phyloP scores from a whole-genome alignment of 2,888 invertebrate genomes.

The Margaritifera margaritifera region DNA sequence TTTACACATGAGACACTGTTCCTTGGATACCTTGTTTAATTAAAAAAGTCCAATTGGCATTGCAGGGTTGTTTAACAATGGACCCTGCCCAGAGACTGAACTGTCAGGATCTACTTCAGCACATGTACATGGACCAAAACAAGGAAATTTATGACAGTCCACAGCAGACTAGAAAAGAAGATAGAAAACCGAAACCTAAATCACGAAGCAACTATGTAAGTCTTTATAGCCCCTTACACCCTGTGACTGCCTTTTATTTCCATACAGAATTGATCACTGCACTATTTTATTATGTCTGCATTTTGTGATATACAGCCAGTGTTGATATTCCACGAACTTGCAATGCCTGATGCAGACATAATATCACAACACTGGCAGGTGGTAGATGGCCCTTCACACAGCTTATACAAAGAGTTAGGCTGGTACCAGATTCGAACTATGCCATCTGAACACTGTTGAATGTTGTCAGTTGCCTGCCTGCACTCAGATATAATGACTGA shows the following conservation, averaged over 20 bases:
- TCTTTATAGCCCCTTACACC: constrained; percentile 8
- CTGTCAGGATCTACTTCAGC: constrained; percentile 90
- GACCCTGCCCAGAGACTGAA: constrained; percentile 93
- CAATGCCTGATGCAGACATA: too few species aligned
- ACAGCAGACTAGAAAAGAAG: constrained; percentile 22
- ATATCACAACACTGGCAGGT: too few species aligned
- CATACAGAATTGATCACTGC: constrained; percentile 1
- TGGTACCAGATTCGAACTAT: too few species aligned
- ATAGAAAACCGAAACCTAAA: constrained; percentile 34
- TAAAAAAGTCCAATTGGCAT: constrained; percentile 7
- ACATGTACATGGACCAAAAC: constrained; percentile 86
- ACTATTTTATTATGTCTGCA: not conserved
- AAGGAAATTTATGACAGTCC: constrained; percentile 46
- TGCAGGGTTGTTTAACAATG: constrained; percentile 93
- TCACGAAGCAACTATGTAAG: constrained; percentile 45
- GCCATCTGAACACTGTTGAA: too few species aligned
- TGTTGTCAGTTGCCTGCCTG: too few species aligned
- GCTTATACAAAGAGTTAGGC: too few species aligned
- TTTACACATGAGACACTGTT: not conserved
- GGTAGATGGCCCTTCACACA: too few species aligned
- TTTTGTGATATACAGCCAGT: too few species aligned
- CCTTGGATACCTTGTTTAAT: not conserved
- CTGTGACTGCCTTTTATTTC: not conserved
- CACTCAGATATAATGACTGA: too few species aligned
- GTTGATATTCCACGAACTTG: too few species aligned